Conservation (phyloP, 2,113 vertebrate genomes). For the Trematocara nigrifrons region DNA sequence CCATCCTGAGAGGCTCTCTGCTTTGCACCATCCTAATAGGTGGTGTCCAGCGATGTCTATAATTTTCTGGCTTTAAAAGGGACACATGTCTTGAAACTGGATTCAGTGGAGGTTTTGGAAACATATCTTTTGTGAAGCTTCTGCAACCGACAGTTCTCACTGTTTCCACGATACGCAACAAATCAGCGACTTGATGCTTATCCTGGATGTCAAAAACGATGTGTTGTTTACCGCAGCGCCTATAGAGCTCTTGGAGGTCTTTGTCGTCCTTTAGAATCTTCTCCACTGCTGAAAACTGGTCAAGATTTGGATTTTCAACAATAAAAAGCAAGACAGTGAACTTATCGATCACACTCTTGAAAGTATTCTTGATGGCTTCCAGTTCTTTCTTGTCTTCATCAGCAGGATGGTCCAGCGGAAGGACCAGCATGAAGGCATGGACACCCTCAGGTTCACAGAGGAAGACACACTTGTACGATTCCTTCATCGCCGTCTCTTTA, state of each 20-base stretch:
- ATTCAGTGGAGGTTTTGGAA: not conserved
- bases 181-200: not conserved
- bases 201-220: fast-evolving
- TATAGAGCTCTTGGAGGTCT: fast-evolving
- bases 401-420: not conserved
- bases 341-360: fast-evolving
- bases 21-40: not conserved
- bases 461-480: not conserved
- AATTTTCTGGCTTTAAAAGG: fast-evolving
- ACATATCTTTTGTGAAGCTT: not conserved
- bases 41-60: fast-evolving
- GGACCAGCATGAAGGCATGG: slow-evolving; percentile 27
- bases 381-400: slow-evolving; percentile 23
- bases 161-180: not conserved
- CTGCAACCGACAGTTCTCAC: not conserved
- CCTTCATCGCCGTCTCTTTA: fast-evolving
- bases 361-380: not conserved
- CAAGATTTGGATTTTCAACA: not conserved
- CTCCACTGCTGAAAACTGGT: not conserved
- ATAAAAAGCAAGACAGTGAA: not conserved
- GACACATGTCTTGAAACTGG: not conserved
- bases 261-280: not conserved
- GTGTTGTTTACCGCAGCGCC: not conserved
- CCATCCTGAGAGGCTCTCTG: slow-evolving; percentile 1
- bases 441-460: slow-evolving; percentile 15